Base-by-base conservation (phyloP, 1,140 invertebrate species). In the Acromyrmex echinatior region DNA sequence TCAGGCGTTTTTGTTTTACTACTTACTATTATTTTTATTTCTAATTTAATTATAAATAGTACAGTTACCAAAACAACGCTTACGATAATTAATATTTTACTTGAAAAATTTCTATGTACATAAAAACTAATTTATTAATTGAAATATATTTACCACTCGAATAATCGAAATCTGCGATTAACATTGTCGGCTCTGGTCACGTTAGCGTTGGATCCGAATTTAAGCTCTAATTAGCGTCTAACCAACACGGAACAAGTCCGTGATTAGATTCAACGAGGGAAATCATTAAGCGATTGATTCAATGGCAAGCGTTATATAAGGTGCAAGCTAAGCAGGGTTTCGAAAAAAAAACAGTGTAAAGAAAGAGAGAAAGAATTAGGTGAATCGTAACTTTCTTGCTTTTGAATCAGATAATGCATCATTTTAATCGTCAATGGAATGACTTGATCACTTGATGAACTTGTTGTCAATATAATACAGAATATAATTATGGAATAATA, bases 241-340 rank as follows among this genome's bases (percentile, higher is more conserved):
- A 71, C 7, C 53, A 62, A 74, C 39, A 25, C 18, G 56, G 16
- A 84, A 76, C 25, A 31, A 74, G 25, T 82, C 25, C 12, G n/a
- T 31, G 49, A 77, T 85, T 62, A 49, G 31, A 86, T 58, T 16
- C 45, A 85, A 65, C 58, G 6, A 77, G 39, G 31, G 12, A 49
- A 49, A 62, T 68, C 10, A 85, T 56, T 28, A 85, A 78, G 74
- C 62, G 51, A 56, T 79, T 79, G 18, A 12, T 66, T 39, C n/a
- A 86, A n/a, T 86, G 62, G 51, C 28, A 86, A 86, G 82, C 82
- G 25, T 79, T 66, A 18, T 63, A 10, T 66, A 1, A 31, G 3
- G 25, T 60, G 39, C n/a, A 86, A 86, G 82, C 73, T 65, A 86
- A 86, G 82, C 73, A 65, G 3, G 60, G 45, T 56, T 31, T 73